Evolutionary conservation across 2,888 invertebrate genomes (phyloP).

Genomic region (Ophioninae sp.): DNA sequence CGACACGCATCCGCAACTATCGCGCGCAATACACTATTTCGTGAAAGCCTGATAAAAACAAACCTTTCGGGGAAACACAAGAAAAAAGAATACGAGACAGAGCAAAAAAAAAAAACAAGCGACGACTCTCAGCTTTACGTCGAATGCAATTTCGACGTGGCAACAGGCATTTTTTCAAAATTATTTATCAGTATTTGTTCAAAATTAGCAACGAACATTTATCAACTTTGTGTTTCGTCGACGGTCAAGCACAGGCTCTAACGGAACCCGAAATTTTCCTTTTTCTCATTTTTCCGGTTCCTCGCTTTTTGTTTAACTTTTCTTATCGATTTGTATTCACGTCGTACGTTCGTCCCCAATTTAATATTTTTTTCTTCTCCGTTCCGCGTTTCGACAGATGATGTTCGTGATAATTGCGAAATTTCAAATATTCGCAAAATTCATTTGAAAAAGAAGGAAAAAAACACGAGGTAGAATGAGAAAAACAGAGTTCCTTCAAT

Average conservation of each 20-base stretch:
- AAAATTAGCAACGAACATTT: conserved; percentile 22
- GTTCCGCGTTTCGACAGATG: conserved; percentile 4
- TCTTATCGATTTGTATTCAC: not conserved
- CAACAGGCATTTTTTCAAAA: conserved; percentile 9
- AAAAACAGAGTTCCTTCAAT: not conserved
- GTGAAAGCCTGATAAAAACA: not conserved
- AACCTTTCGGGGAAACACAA: not conserved
- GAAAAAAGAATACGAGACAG: not conserved
- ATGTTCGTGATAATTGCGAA: not conserved
- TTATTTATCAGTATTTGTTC: conserved; percentile 50
- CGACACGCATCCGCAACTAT: conserved; percentile 47
- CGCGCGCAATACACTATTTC: conserved; percentile 21
- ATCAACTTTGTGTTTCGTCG: conserved; percentile 12
- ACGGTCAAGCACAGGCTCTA: not conserved
- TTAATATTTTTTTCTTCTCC: not conserved
- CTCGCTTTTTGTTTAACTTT: not conserved
- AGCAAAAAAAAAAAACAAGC: not conserved
- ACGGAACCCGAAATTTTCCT: not conserved
- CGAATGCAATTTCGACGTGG: not conserved
- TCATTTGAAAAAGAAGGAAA: not conserved
- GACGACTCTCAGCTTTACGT: not conserved
- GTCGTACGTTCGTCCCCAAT: not conserved
- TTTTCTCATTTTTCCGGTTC: not conserved
- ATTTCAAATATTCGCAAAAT: not conserved
- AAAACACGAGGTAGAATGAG: not conserved